These are phyloP conservation scores for Pogonus chalceus DNA, from an alignment of 1,140 invertebrate genomes.

Conservation along the genomic window DNA sequence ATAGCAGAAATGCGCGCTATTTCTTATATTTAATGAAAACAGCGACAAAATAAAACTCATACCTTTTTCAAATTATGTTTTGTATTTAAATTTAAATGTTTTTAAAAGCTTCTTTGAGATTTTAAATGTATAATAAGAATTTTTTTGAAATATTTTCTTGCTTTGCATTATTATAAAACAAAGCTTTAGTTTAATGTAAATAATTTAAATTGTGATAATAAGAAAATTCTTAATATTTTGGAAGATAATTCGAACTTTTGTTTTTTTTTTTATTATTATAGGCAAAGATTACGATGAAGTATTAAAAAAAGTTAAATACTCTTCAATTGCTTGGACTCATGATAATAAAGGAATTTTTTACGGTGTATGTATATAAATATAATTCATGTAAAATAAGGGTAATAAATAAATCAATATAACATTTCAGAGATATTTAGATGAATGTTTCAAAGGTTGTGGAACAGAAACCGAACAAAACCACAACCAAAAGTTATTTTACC, in stretches of 20 bases:
- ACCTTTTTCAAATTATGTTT: no score
- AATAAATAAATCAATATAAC: slow-evolving; percentile 11
- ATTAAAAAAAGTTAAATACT: slow-evolving; percentile 86
- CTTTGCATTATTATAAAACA: no score
- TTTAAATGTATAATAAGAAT: no score
- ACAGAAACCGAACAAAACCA: slow-evolving; percentile 78
- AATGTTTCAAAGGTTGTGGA: slow-evolving; percentile 73
- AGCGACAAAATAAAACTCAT: no score
- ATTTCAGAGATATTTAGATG: slow-evolving; percentile 56
- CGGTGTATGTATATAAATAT: slow-evolving; percentile 48
- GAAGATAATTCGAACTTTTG: slow-evolving; percentile 8
- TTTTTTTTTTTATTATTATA: slow-evolving; percentile 15
- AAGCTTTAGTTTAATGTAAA: background rate
- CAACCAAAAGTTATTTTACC: slow-evolving; percentile 93
- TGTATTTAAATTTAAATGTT: no score
- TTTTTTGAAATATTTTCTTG: no score
- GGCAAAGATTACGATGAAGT: slow-evolving; percentile 81
- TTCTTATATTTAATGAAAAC: no score
- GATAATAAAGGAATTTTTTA: slow-evolving; percentile 95
- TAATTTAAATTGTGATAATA: background rate
- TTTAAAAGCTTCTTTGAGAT: no score
- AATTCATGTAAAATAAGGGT: slow-evolving; percentile 5
- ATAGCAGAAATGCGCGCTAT: no score
- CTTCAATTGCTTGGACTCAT: slow-evolving; percentile 85
- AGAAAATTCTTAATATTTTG: background rate